Conservation (phyloP, 1,140 invertebrate species). For the Mamestra configurata region DNA sequence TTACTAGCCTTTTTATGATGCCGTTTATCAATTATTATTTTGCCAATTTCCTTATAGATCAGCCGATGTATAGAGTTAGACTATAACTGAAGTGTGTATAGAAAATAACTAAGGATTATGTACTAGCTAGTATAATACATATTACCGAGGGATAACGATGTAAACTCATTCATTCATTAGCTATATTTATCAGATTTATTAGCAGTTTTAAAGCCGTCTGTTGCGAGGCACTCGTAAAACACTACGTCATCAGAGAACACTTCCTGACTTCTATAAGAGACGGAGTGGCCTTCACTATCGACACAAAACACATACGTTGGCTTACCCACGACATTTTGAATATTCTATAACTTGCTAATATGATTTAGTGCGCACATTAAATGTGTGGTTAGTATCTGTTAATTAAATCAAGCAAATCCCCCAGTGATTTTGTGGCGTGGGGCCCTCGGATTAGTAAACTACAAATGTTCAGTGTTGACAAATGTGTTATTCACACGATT, state of each 20-base stretch:
- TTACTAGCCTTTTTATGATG: too few species aligned
- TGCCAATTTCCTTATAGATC: too few species aligned
- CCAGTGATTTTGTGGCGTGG: neutral
- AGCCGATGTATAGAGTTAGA: too few species aligned
- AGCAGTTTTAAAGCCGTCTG: neutral
- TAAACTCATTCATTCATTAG: slow-evolving; percentile 5
- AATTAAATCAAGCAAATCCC: neutral
- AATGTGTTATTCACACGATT: neutral
- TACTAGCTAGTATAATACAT: too few species aligned
- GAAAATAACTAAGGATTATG: too few species aligned
- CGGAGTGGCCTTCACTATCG: slow-evolving; percentile 57
- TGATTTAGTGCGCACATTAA: neutral
- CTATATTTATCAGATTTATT: neutral
- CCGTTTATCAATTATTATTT: too few species aligned
- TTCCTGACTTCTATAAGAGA: slow-evolving; percentile 71
- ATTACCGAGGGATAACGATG: neutral
- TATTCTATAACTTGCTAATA: slow-evolving; percentile 44
- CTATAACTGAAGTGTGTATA: too few species aligned
- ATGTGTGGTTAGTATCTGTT: neutral
- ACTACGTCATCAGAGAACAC: slow-evolving; percentile 58
- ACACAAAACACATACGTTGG: slow-evolving; percentile 37
- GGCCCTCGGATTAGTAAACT: neutral
- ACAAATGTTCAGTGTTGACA: neutral
- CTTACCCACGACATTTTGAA: slow-evolving; percentile 44
- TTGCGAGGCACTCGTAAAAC: slow-evolving; percentile 39